Evolutionary conservation across 1,140 invertebrate genomes (phyloP), one percentile per base, ranked within the genome.

Genomic region (Papilio dardanus): DNA sequence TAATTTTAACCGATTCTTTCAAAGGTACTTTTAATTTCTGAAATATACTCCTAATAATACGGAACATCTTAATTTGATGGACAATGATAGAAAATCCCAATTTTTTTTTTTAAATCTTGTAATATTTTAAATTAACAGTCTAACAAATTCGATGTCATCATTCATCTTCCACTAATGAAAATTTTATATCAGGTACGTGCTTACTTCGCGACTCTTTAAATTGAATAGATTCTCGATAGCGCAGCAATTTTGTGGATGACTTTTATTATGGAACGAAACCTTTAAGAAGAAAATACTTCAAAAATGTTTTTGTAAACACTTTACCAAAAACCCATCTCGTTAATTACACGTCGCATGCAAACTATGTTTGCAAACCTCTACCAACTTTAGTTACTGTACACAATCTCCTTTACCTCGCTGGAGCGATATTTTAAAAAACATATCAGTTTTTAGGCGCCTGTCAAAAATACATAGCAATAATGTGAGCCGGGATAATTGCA

Each of bases 291-390:
- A 68, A 37, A 35, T 69, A 62, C 33, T 40, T 21, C 67, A 28
- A 28, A 40, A 69, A 69, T 14, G 33, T 5, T 69, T 69, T 69
- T 40, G 67, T 42, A 69, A 69, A 69, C 21, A 42, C 42, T 69
- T 69, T 40, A 24, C 31, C 33, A 69, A 69, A 62, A 69, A 69
- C 67, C 19, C 31, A 69, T 69, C 67, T 69, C 67, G 67, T 69
- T 69, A 21, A 69, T 69, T 69, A 35, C 35, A 40, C 21, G 33
- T 69, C 67, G 10, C 33, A 69, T 40, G 19, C 31, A 40, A 69
- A 69, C 21, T 37, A 69, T 69, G 67, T 69, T 69, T 40, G 67
- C 67, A 40, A 40, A 69, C 35, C 67, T 69, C 67, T 40, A 40
- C 19, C 67, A 40, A 69, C 35, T 33, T 40, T 69, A 4, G 54